phyloP scores from a whole-genome alignment of 2,113 vertebrate genomes.

The Recurvirostra avosetta region DNA sequence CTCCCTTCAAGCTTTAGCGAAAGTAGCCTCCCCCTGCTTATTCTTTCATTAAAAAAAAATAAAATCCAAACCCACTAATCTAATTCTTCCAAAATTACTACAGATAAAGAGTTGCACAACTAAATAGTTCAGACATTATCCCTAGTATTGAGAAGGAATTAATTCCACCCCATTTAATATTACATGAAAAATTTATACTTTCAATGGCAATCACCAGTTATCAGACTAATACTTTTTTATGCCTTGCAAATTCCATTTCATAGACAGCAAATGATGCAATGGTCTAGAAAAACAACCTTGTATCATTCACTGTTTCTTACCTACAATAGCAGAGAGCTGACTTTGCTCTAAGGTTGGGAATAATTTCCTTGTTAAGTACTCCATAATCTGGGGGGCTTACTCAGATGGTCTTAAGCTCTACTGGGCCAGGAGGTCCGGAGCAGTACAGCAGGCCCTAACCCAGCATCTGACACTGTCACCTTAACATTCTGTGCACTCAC shows the following conservation, averaged over 20 bases:
- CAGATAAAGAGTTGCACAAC: background rate
- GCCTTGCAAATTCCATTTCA: background rate
- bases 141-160: background rate
- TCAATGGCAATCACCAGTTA: background rate
- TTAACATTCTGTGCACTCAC: background rate
- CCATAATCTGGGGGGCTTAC: background rate
- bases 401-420: background rate
- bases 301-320: background rate
- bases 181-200: background rate
- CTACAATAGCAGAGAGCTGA: background rate
- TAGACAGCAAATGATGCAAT: background rate
- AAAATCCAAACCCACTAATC: background rate
- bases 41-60: background rate
- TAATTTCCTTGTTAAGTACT: background rate
- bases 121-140: background rate
- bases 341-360: background rate
- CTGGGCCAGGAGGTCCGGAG: background rate
- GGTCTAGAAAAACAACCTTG: background rate
- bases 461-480: background rate
- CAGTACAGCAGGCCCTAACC: background rate
- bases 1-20: background rate
- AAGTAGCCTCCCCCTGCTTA: background rate
- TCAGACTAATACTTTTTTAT: background rate
- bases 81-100: background rate
- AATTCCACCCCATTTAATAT: background rate